Evolutionary conservation across 1,140 invertebrate species (phyloP), one percentile per base, ranked within the genome.

Genomic region (Drosophila bocqueti): DNA sequence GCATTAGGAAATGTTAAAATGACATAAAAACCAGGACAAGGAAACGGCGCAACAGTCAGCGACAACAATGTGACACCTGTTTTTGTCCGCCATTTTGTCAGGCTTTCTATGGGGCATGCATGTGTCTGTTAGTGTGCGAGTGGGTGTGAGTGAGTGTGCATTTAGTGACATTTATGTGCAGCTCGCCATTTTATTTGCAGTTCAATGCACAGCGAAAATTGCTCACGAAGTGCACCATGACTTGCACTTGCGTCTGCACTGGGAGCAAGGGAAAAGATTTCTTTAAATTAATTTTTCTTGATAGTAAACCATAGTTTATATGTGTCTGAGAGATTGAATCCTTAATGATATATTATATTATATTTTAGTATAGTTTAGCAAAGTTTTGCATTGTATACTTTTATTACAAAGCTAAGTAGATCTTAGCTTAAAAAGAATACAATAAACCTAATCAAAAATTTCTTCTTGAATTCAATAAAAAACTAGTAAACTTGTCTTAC

Each of bases 1-100:
- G 83, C 84, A 87, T 84, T 90, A 87, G 84, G 85, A 87, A 87
- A 87, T 75, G 84, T 90, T 87, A 78, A 90, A 90, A 78, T 89
- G 77, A 72, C 77, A 87, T 87, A 87, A 87, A 87, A 87, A 89
- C 77, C 69, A 47, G 54, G 18, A 58, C 69, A 50, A 49, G 68
- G 43, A 72, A 71, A 49, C 50, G 80, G 67, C 57, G 84, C 71
- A 86, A 80, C 80, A 87, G 83, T 60, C 76, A 83, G 83, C 54
- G 72, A 83, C 84, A 83, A 87, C 78, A 87, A 89, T 87, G 84
- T 87, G 84, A 87, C 84, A 87, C 84, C 85, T 89, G 84, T 87
- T 89, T 86, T 84, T 78, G 59, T 52, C 47, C 74, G 62, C 67
- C 73, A 72, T 81, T 76, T 81, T 81, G 60, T 76, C 72, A 52